Evolutionary conservation across 2,113 vertebrate genomes (phyloP).

Genomic region (Aleadryas rufinucha): DNA sequence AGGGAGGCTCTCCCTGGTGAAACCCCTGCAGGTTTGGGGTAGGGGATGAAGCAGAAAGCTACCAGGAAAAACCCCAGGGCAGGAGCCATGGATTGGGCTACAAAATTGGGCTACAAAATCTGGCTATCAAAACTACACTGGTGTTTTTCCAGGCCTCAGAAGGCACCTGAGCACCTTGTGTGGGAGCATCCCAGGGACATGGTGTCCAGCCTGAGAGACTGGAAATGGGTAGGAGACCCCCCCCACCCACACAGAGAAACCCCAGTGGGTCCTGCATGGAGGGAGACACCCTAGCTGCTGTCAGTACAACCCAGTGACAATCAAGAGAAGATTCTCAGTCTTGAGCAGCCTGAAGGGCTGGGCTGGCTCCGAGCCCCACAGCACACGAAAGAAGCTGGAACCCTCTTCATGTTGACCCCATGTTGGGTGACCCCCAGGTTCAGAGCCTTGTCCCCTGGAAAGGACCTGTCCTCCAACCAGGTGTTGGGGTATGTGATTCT

Average conservation of each 20-base stretch:
- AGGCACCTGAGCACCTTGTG: neutral
- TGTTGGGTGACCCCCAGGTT: neutral
- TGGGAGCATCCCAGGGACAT: neutral
- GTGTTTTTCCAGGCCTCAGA: neutral
- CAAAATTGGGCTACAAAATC: neutral
- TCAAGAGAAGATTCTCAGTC: neutral
- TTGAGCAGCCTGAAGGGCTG: neutral
- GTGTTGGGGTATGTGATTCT: neutral
- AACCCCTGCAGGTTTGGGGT: neutral
- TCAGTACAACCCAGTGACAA: fast-evolving
- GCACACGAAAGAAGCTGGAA: neutral
- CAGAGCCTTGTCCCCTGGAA: neutral
- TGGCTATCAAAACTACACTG: neutral
- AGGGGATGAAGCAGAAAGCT: neutral
- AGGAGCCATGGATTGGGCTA: neutral
- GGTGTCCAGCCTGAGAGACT: neutral
- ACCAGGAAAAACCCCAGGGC: neutral
- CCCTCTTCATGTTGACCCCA: fast-evolving
- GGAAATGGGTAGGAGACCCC: neutral
- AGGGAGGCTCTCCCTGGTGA: neutral
- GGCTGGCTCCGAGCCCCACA: neutral
- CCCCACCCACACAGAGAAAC: neutral
- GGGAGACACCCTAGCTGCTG: neutral
- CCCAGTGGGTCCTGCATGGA: neutral
- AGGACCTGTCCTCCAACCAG: neutral